Evolutionary conservation across 1,140 invertebrate species (phyloP).

Genomic region (Cherax quadricarinatus): DNA sequence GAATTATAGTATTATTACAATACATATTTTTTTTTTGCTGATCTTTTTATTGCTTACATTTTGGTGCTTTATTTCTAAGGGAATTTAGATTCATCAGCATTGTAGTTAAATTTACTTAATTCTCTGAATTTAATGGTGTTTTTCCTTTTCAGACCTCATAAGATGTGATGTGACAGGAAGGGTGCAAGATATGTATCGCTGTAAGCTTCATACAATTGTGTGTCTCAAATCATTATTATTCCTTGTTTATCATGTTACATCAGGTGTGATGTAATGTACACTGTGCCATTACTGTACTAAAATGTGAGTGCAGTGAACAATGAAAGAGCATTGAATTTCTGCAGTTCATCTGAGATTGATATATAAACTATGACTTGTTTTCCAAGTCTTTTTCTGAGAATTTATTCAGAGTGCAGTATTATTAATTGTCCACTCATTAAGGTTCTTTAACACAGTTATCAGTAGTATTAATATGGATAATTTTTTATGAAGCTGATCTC

Average conservation of each 20-base stretch:
- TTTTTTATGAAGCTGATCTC: background rate
- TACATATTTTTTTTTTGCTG: background rate
- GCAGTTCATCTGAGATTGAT: background rate
- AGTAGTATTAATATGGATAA: slow-evolving; percentile 7
- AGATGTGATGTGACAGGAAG: background rate
- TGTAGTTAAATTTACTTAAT: too few relatives aligned
- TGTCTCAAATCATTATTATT: slow-evolving; percentile 3
- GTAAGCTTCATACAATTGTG: background rate
- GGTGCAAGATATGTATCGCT: slow-evolving; percentile 5
- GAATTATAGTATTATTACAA: background rate
- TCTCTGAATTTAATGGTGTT: background rate
- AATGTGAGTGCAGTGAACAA: background rate
- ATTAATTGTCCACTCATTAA: background rate
- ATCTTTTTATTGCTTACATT: background rate
- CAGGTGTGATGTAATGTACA: slow-evolving; percentile 27
- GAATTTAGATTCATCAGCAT: too few relatives aligned
- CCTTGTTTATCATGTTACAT: background rate
- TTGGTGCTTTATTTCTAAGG: background rate
- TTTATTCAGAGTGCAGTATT: background rate
- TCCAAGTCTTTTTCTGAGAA: background rate
- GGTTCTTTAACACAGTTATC: background rate
- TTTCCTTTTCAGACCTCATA: slow-evolving; percentile 49
- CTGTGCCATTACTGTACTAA: slow-evolving; percentile 5
- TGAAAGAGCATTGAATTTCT: background rate
- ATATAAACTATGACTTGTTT: background rate